These are phyloP conservation scores for Lota lota DNA, from an alignment of 2,113 vertebrate species.

Conservation along the genomic window DNA sequence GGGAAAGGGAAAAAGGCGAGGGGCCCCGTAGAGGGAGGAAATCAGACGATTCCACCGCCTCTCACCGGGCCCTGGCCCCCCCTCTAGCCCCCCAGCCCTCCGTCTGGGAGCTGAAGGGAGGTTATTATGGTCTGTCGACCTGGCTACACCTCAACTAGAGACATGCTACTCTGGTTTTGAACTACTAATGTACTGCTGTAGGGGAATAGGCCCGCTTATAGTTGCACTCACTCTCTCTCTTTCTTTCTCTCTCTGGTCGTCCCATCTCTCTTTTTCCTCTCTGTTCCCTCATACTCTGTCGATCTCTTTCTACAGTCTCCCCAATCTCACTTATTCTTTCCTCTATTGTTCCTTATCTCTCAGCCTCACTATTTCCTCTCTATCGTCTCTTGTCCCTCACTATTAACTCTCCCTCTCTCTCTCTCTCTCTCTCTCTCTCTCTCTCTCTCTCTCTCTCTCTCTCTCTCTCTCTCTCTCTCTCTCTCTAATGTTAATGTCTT, in stretches of 20 bases:
- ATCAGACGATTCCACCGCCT: neutral
- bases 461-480: too few relatives aligned
- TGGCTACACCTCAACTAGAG: too few relatives aligned
- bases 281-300: neutral
- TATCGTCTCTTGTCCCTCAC: too few relatives aligned
- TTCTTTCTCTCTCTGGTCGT: conserved; percentile 4
- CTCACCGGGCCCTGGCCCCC: conserved; percentile 22
- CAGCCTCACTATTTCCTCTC: too few relatives aligned
- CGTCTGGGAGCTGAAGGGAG: too few relatives aligned
- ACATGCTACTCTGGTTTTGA: neutral
- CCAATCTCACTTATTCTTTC: neutral
- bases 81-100: neutral
- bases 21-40: conserved; percentile 54
- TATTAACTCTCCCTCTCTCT: too few relatives aligned
- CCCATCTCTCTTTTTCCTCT: neutral
- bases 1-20: conserved; percentile 49
- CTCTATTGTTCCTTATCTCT: neutral
- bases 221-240: neutral
- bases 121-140: too few relatives aligned
- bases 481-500: too few relatives aligned
- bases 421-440: too few relatives aligned
- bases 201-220: too few relatives aligned
- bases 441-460: too few relatives aligned
- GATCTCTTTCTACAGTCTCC: neutral
- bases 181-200: neutral